Base-by-base conservation (phyloP, 2,113 vertebrate species). In the Poicephalus gulielmi region DNA sequence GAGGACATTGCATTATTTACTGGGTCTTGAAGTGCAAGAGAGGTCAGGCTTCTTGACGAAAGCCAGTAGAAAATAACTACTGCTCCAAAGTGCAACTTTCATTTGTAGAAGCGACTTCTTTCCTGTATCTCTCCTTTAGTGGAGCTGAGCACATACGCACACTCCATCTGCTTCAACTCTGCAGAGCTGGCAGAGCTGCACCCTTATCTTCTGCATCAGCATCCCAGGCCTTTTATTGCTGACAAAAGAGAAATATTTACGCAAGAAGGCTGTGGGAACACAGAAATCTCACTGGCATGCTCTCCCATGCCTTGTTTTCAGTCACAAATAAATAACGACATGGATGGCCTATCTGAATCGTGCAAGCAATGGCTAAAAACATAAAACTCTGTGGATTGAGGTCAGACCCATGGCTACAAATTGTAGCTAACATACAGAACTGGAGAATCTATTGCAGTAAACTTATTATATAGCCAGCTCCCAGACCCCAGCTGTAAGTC, bases 131-230 rank as follows among this genome's bases (percentile, higher is more conserved):
- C 17, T 94, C 78, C 63, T 85, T 95, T 46, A 53, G 84, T 1
- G 57, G 88, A 83, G 50, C 84, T 25, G 75, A 82, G 37, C 27
- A 1, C 60, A 22, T 31, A 30, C 69, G 62, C 24, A 23, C 33
- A 23, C 0, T 47, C 83, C 79, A 59, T 78, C 88, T 73, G 92
- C 66, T 85, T 49, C 75, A 5, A 6, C 63, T 82, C 88, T 8
- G 50, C 30, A 12, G 87, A 59, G 53, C 75, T 97, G 94, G 90
- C 92, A 46, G 39, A 59, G 92, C 90, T 85, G 10, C 46, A 2
- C 35, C 50, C 68, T 96, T 97, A 96, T 96, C 96, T 95, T 13
- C 59, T 53, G 39, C 92, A 97, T 97, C 96, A 89, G 84, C 77
- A 86, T 93, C 92, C 81, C 60, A 53, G 80, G 7, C 57, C 80